phyloP scores from a whole-genome alignment of 2,113 vertebrate species.

The Varanus salvator region DNA sequence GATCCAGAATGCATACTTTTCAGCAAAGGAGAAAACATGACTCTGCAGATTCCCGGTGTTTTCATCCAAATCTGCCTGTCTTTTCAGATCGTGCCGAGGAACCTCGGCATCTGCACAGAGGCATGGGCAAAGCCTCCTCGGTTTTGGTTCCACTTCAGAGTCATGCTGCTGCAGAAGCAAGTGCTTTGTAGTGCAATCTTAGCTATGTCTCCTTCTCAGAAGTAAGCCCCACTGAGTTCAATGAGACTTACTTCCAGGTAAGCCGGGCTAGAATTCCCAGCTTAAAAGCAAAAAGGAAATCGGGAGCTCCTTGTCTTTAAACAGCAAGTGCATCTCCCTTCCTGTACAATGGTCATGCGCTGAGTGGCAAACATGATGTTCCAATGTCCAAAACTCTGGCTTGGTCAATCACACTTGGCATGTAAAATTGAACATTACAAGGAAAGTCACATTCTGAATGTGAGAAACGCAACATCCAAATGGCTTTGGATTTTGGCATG shows the following conservation, averaged over 20 bases:
- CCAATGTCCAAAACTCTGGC: neutral
- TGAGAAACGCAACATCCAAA: neutral
- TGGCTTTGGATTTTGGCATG: neutral
- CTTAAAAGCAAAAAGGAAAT: too few species aligned
- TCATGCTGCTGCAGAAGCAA: neutral
- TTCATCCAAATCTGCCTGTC: constrained; percentile 4
- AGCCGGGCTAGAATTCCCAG: neutral
- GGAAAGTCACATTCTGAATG: neutral
- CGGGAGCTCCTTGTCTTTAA: neutral
- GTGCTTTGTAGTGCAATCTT: too few species aligned
- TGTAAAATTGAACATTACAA: neutral
- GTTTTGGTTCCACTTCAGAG: neutral
- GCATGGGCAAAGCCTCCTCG: too few species aligned
- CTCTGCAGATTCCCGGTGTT: neutral
- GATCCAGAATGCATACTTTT: constrained; percentile 25
- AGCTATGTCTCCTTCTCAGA: too few species aligned
- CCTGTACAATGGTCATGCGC: too few species aligned
- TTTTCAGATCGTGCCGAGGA: neutral
- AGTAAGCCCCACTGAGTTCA: too few species aligned
- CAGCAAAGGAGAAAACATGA: constrained; percentile 15
- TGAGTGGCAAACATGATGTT: neutral
- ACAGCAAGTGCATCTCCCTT: neutral
- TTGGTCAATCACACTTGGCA: neutral
- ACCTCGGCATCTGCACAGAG: neutral
- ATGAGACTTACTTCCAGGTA: too few species aligned